These are phyloP conservation scores for Garra rufa DNA, from an alignment of 2,113 vertebrate genomes.

Conservation along the genomic window DNA sequence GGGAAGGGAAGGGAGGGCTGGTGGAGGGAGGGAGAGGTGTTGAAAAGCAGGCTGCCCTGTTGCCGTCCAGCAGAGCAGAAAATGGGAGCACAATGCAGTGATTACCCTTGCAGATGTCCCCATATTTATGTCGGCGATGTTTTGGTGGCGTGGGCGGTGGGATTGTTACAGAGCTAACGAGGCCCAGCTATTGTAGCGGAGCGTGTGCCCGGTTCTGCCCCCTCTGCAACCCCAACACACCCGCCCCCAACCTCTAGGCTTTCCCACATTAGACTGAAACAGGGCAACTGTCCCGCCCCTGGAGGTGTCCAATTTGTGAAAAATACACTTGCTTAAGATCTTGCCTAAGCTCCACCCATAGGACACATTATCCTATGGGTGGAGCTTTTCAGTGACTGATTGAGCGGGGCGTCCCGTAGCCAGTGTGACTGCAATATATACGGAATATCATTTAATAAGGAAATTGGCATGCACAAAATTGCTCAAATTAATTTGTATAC, in stretches of 20 bases:
- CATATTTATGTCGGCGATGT: conserved; percentile 79
- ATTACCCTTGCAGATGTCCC: conserved; percentile 98
- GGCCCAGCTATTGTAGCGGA: conserved; percentile 65
- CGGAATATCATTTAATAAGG: not conserved
- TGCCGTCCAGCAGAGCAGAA: conserved; percentile 96
- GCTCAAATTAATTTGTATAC: not conserved
- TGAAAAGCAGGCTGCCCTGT: conserved; percentile 88
- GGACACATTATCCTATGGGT: not conserved
- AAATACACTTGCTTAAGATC: conserved; percentile 71
- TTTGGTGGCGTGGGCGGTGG: conserved; percentile 58
- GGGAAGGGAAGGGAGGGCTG: conserved; percentile 54
- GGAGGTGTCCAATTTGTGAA: conserved; percentile 71
- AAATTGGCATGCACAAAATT: not conserved
- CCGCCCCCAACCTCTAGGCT: not conserved
- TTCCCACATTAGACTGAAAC: conserved; percentile 33
- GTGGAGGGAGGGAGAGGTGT: conserved; percentile 71
- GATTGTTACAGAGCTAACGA: conserved; percentile 70
- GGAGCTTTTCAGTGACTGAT: not conserved
- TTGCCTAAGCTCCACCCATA: no score
- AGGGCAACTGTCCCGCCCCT: conserved; percentile 56
- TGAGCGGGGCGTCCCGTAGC: not conserved
- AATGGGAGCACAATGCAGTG: conserved; percentile 94
- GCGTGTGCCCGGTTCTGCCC: conserved; percentile 66
- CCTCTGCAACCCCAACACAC: conserved; percentile 45
- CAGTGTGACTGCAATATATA: not conserved